phyloP scores from a whole-genome alignment of 2,888 invertebrate species.

The Orthosia gracilis region DNA sequence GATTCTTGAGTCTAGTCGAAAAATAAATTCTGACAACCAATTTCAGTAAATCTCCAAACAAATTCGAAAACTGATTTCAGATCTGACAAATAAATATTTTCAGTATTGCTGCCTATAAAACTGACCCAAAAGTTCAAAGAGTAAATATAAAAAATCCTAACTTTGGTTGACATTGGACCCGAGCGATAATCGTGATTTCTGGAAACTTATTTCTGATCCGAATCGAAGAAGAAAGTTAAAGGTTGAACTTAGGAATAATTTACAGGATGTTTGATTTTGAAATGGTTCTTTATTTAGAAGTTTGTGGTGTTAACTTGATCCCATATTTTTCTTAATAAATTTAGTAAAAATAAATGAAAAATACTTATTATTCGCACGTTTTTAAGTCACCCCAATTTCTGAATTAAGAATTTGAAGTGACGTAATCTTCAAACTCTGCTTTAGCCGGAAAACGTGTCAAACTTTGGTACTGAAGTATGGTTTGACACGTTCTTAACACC shows the following conservation, averaged over 20 bases:
- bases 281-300: no score
- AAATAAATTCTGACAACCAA: neutral
- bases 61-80: constrained; percentile 24
- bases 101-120: constrained; percentile 8
- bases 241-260: constrained; percentile 4
- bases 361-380: neutral
- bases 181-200: constrained; percentile 29
- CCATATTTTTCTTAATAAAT: neutral
- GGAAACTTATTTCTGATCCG: constrained; percentile 1
- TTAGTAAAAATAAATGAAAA: neutral
- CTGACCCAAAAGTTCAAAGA: constrained; percentile 22
- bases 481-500: no score
- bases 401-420: no score
- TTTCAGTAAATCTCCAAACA: neutral
- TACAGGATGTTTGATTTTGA: neutral
- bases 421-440: no score
- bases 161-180: constrained; percentile 15
- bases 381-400: no score
- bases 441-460: no score
- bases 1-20: neutral
- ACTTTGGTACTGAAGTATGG: no score
- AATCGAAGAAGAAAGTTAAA: neutral
- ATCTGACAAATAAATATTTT: neutral
- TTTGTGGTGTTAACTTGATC: no score
- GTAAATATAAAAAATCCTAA: constrained; percentile 23